Conservation (phyloP, 2,113 vertebrate genomes). For the Dasyurus viverrinus region DNA sequence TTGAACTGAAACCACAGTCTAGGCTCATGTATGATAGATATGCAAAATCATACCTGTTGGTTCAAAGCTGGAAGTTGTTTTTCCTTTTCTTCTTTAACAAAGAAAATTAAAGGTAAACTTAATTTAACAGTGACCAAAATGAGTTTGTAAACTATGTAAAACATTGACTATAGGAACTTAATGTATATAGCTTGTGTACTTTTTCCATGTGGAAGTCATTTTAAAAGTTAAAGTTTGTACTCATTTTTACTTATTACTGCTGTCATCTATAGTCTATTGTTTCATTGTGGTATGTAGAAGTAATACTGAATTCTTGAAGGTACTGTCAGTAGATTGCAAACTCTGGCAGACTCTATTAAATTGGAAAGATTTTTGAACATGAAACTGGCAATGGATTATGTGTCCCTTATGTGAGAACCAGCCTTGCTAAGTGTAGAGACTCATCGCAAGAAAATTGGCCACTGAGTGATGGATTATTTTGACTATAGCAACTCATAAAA, state of each 20-base stretch:
- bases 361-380: not conserved
- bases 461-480: not conserved
- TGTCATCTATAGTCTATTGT: not conserved
- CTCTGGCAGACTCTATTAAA: not conserved
- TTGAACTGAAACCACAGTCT: conserved; percentile 5
- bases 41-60: conserved; percentile 59
- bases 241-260: not conserved
- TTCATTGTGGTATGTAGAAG: not conserved
- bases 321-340: not conserved
- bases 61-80: not conserved
- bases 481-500: not conserved
- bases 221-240: conserved; percentile 17
- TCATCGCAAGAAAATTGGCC: not conserved
- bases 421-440: not conserved
- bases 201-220: not conserved
- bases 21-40: conserved; percentile 39
- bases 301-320: not conserved
- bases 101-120: conserved; percentile 48
- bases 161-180: not conserved
- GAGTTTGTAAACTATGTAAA: conserved; percentile 7
- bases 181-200: not conserved
- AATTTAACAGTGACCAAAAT: conserved; percentile 15
- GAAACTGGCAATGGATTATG: not conserved
- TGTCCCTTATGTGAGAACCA: not conserved
- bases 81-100: not conserved